Base-by-base conservation (phyloP, 1,140 invertebrate species). In the Heliconius melpomene region DNA sequence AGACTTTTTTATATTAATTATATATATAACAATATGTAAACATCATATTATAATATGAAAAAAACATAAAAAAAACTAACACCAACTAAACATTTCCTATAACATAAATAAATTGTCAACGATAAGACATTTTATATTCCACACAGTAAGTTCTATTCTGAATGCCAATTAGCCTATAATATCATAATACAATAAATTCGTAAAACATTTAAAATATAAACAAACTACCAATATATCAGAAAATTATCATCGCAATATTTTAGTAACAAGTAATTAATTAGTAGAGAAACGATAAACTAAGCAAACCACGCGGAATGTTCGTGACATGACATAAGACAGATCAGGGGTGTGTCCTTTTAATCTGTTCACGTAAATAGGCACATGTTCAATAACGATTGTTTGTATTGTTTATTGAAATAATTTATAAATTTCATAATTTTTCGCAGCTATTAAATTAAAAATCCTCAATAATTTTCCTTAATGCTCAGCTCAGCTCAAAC, bases 271-370 rank as follows among this genome's bases (percentile, higher is more conserved):
- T 70, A 72, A 76, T 76, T 80, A 77, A 80, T 77, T 80, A 80
- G n/a, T 40, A n/a, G 36, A 38, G 29, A 72, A 23, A 54, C 71
- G 74, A 80, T 80, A 80, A 80, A 80, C 60, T 75, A 38, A 81
- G 40, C 72, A 23, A 73, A 78, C 80, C 83, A 84, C 78, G 83
- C 71, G 54, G 23, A 23, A 32, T 20, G 80, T 79, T 76, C 80
- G 75, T 84, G 83, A 84, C 80, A 80, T 54, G 74, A 74, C 66
- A 38, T 36, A 79, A 77, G 78, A 50, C 77, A 78, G 82, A 85
- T 85, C 83, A 85, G 83, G 81, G 83, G 83, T 85, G 83, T 85
- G 83, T 85, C 83, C 77, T 85, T 83, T 78, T 78, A 78, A 78
- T 73, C 72, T 46, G 52, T 60, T 66, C 60, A 66, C 23, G 60